Evolutionary conservation across 2,113 vertebrate genomes (phyloP), one percentile per base, ranked within the genome.

Genomic region (Stomatorhinus ivindoensis): DNA sequence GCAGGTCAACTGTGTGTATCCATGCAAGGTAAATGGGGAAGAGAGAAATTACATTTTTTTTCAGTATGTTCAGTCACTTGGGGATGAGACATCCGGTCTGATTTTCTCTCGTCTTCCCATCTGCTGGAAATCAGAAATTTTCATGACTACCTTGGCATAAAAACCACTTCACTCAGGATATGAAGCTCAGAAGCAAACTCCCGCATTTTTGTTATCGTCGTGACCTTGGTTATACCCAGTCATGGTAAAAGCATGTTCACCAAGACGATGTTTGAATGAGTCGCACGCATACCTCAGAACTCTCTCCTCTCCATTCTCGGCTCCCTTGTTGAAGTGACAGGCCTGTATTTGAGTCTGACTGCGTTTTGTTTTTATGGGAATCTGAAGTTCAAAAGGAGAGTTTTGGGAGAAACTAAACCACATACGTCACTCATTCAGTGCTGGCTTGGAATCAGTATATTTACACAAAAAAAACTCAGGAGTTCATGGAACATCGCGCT

Each of bases 41-140:
- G 4, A 47, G 48, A 76, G 31, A 87, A 92, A 94, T 0, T 92
- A 96, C 96, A 94, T 94, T 94, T 96, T 89, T 93, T 93, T 65
- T 94, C 91, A 46, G 94, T 92, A 89, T 94, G 51, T 11, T 89
- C 93, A 94, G 94, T 94, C 19, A 91, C 91, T 91, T 92, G 94
- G 51, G 86, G 47, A 4, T 90, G 90, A 4, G 88, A 86, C 0
- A 27, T 90, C 48, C 87, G 47, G 9, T 91, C 91, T 76, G 90
- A 91, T 93, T 90, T 44, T 6, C 73, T 55, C 90, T 91, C 86
- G 90, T 91, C 80, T 89, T 87, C 86, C 17, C 86, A 89, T 88
- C 73, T 89, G 42, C 86, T 53, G 21, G 82, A 58, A 42, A 80
- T 19, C 35, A 80, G 39, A 42, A 80, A 4, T n/a, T 84, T 44